Percentiles rank a stretch among this genome's conserved stretches.
Evolutionary conservation across 2,797 vertebrate genomes (phyloP).

Genomic region (Aythya fuligula): DNA sequence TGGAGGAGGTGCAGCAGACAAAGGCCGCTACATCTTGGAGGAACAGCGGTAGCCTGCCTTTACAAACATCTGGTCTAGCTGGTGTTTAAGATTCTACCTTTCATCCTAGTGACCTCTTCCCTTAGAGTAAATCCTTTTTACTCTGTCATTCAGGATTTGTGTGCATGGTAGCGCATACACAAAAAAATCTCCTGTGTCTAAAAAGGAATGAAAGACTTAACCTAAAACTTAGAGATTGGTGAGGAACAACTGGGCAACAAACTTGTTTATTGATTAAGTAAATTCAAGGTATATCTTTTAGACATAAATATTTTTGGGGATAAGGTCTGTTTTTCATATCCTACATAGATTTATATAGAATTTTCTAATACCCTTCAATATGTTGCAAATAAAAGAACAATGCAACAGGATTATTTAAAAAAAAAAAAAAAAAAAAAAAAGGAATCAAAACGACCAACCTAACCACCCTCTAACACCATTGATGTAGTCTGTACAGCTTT

Average conservation of each 20-base stretch:
- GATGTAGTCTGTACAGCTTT: neutral
- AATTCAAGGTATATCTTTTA: neutral
- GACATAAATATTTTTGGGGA: neutral
- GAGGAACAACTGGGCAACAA: neutral
- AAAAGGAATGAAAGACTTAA: neutral
- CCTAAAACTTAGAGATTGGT: neutral
- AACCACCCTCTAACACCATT: neutral
- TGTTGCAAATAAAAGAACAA: neutral
- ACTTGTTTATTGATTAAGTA: neutral
- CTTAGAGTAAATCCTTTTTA: slow-evolving; percentile 13
- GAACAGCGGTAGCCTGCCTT: slow-evolving; percentile 40
- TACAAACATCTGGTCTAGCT: slow-evolving; percentile 49
- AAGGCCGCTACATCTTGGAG: neutral
- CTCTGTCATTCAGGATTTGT: neutral
- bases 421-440: no score
- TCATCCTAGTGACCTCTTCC: slow-evolving; percentile 35
- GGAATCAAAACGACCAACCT: no score
- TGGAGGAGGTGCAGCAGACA: slow-evolving; percentile 27
- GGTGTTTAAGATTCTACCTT: slow-evolving; percentile 33
- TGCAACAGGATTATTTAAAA: neutral
- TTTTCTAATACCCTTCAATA: neutral
- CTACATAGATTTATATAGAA: neutral
- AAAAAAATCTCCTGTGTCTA: neutral
- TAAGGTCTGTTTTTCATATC: neutral
- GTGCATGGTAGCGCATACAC: neutral